Conservation (phyloP, 2,113 vertebrate species). For the Sisor rabdophorus region DNA sequence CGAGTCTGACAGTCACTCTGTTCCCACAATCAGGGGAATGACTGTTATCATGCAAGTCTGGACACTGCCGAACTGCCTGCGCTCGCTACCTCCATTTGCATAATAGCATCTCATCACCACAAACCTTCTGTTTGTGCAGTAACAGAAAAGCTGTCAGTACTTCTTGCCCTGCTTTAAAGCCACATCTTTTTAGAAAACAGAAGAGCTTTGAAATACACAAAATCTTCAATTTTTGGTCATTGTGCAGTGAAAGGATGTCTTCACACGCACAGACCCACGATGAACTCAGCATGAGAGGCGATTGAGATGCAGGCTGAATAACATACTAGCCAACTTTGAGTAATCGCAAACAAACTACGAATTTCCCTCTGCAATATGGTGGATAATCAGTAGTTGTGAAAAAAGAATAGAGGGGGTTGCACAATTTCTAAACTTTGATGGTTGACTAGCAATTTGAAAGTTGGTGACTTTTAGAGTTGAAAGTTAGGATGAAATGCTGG, state of each 20-base stretch:
- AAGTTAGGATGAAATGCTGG: background rate
- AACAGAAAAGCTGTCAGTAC: background rate
- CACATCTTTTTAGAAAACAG: background rate
- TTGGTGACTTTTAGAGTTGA: background rate
- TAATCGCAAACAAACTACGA: conserved; percentile 13
- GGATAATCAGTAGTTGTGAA: conserved; percentile 5
- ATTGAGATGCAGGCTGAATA: conserved; percentile 15
- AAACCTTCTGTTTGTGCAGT: conserved; percentile 31
- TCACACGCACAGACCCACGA: background rate
- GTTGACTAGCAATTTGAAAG: conserved; percentile 8
- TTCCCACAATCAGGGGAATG: conserved; percentile 46
- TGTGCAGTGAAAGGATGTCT: conserved; percentile 7
- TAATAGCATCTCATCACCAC: conserved; percentile 48
- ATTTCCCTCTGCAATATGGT: conserved; percentile 10
- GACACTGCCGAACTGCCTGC: conserved; percentile 15
- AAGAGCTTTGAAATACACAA: background rate
- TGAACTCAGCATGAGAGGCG: background rate
- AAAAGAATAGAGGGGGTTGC: background rate
- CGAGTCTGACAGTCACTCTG: conserved; percentile 11
- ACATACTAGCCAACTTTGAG: background rate
- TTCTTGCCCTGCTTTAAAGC: background rate
- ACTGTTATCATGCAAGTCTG: conserved; percentile 41
- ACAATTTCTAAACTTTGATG: background rate
- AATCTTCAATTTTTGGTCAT: conserved; percentile 17
- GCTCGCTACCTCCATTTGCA: conserved; percentile 35